phyloP scores from a whole-genome alignment of 2,797 vertebrate species.

The Enteromius thamalakanensis region DNA sequence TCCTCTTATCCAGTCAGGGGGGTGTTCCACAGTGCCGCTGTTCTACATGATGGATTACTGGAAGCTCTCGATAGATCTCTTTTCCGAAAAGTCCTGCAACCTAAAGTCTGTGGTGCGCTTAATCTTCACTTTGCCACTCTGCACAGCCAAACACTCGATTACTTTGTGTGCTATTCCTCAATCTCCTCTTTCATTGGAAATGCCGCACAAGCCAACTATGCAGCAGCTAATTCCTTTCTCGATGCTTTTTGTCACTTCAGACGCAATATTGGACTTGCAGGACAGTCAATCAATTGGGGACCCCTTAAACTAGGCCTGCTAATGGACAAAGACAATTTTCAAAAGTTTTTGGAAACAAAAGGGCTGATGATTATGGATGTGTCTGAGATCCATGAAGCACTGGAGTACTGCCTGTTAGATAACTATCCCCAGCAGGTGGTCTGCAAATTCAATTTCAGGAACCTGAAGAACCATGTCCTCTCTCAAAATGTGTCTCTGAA shows the following conservation, averaged over 20 bases:
- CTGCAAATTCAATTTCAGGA: constrained; percentile 80
- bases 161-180: constrained; percentile 89
- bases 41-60: constrained; percentile 80
- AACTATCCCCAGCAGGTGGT: constrained; percentile 84
- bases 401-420: constrained; percentile 75
- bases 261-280: constrained; percentile 81
- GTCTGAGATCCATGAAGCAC: constrained; percentile 77
- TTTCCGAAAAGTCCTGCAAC: constrained; percentile 82
- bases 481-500: constrained; percentile 74
- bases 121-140: constrained; percentile 85
- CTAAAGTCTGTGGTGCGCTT: constrained; percentile 84
- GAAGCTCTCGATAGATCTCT: constrained; percentile 76
- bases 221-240: constrained; percentile 88
- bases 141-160: constrained; percentile 77
- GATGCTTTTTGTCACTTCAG: constrained; percentile 86
- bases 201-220: constrained; percentile 83
- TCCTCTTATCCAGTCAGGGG: constrained; percentile 78
- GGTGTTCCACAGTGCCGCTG: constrained; percentile 87
- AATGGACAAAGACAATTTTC: constrained; percentile 79
- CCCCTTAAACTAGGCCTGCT: constrained; percentile 85
- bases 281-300: constrained; percentile 88
- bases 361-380: constrained; percentile 81
- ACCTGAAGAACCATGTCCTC: constrained; percentile 71
- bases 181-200: constrained; percentile 85
- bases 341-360: constrained; percentile 79